Evolutionary conservation across 2,113 vertebrate species (phyloP).

Genomic region (Dascyllus trimaculatus): DNA sequence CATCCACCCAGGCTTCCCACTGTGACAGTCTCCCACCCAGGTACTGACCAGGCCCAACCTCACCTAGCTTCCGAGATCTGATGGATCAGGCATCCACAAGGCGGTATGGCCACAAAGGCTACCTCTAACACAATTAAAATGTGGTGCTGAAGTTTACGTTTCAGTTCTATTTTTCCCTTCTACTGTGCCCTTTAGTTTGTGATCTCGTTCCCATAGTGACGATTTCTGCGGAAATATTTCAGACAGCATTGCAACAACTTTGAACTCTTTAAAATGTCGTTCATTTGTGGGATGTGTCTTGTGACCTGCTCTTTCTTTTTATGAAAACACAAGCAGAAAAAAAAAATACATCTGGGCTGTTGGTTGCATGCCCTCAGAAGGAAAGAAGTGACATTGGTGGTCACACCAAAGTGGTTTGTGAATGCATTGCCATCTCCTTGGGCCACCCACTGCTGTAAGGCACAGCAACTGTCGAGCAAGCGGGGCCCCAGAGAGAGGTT

Average conservation of each 20-base stretch:
- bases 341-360: constrained; percentile 24
- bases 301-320: constrained; percentile 44
- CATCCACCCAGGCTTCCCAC: no score
- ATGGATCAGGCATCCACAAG: no score
- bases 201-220: not conserved
- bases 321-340: constrained; percentile 47
- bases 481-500: constrained; percentile 43
- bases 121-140: constrained; percentile 24
- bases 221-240: constrained; percentile 15
- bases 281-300: constrained; percentile 28
- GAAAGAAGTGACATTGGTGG: constrained; percentile 56
- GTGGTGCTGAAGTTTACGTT: not conserved
- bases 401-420: constrained; percentile 53
- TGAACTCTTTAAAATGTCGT: constrained; percentile 34
- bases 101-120: no score
- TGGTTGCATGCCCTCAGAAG: constrained; percentile 17
- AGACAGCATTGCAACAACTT: not conserved
- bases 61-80: no score
- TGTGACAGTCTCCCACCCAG: no score
- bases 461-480: constrained; percentile 34
- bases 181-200: not conserved
- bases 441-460: constrained; percentile 44
- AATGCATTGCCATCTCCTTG: constrained; percentile 38
- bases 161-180: not conserved
- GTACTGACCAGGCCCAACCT: no score